Base-by-base conservation (phyloP, 2,797 vertebrate species). In the Eulemur albifrons region DNA sequence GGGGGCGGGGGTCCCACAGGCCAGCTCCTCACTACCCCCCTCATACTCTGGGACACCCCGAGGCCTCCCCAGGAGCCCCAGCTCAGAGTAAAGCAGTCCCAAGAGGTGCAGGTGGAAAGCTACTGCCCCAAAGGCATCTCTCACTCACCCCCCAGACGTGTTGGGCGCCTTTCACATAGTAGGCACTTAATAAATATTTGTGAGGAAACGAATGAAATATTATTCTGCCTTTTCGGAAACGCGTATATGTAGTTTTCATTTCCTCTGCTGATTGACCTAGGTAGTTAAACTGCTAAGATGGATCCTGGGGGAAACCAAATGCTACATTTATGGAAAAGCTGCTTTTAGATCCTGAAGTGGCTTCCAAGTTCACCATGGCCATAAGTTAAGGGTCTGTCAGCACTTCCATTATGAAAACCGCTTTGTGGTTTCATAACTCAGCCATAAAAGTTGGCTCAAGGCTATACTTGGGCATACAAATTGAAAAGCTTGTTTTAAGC, bases 381-480 rank as follows among this genome's bases (percentile, higher is more conserved):
- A 61, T 97, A 96, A 95, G 92, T 85, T 35, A 95, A 65, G 70
- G 96, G 97, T 97, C 93, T 97, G 61, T 96, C 97, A 97, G 94
- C 86, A 97, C 88, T 81, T 94, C 96, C 59, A 96, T 94, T 96
- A 79, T 97, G 97, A 98, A 54, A 90, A 92, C 54, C 48, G 25
- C 14, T 94, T 90, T 98, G 95, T 97, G 57, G 81, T 97, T 97
- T 97, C 97, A 97, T 96, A 98, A 97, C 82, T 96, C n/a, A 88
- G 40, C 95, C 93, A 93, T 97, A 97, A 97, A 97, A 97, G 95
- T 97, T 90, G 38, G 59, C 88, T 97, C 35, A 69, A 76, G 93
- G 97, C 91, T 82, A 50, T 97, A 92, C 93, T 93, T 80, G 21
- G 9, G 94, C 97, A 90, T 75, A 95, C 95, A 97, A 96, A 96